Conservation (phyloP, 2,888 invertebrate species). For the Mythimna impura region DNA sequence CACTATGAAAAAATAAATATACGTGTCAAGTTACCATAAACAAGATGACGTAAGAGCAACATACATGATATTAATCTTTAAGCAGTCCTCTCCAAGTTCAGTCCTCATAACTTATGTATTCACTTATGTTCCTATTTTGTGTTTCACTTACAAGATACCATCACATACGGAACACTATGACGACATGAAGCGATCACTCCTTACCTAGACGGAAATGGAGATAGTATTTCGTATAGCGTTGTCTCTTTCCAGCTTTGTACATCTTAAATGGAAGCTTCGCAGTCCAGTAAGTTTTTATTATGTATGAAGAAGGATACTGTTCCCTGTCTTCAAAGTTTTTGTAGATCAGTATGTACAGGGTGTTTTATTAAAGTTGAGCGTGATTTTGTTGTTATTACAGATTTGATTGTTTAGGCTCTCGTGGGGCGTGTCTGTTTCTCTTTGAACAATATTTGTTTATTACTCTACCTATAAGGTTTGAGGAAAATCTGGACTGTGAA, state of each 20-base stretch:
- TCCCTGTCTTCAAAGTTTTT: constrained; percentile 47
- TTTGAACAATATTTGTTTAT: constrained; percentile 35
- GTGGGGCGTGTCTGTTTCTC: constrained; percentile 24
- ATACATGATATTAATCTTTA: constrained; percentile 48
- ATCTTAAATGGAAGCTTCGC: constrained; percentile 35
- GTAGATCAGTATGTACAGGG: constrained; percentile 29
- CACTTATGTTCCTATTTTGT: constrained; percentile 46
- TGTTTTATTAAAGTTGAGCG: constrained; percentile 51
- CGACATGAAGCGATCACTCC: constrained; percentile 37
- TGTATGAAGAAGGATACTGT: constrained; percentile 58
- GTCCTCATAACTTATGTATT: constrained; percentile 58
- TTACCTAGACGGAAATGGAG: constrained; percentile 15
- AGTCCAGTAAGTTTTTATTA: constrained; percentile 62
- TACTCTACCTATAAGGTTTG: constrained; percentile 9
- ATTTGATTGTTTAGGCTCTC: constrained; percentile 47
- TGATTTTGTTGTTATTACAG: constrained; percentile 41
- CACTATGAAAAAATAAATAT: not conserved
- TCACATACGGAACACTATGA: constrained; percentile 40
- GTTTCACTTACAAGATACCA: constrained; percentile 41
- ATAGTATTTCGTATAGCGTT: constrained; percentile 7
- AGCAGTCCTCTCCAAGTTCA: constrained; percentile 41
- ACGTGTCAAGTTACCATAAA: not conserved
- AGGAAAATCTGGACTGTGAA: constrained; percentile 1
- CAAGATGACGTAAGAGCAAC: not conserved
- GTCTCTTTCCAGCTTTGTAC: constrained; percentile 23